Percentiles rank a stretch among this genome's conserved stretches.
These are phyloP conservation scores for Phthorimaea operculella DNA, from an alignment of 1,140 invertebrate species.

Conservation along the genomic window DNA sequence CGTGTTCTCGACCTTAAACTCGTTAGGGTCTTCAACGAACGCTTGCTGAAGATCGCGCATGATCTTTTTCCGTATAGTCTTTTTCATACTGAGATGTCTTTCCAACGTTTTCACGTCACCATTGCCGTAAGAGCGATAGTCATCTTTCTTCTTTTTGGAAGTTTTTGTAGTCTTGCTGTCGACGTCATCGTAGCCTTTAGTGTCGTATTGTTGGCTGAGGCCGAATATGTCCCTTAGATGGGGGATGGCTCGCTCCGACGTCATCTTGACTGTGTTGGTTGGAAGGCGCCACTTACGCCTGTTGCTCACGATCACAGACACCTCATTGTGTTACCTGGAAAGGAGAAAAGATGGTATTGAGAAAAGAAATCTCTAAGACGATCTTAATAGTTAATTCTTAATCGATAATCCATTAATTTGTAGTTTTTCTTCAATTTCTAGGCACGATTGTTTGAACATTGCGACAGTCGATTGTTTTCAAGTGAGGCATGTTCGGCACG, in stretches of 20 bases:
- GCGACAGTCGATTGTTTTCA: neutral
- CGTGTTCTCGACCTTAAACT: conserved; percentile 76
- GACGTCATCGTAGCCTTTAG: conserved; percentile 45
- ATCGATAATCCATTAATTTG: neutral
- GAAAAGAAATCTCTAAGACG: neutral
- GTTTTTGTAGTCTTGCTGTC: conserved; percentile 71
- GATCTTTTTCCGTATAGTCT: conserved; percentile 86
- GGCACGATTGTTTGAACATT: neutral
- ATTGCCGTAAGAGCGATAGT: conserved; percentile 72
- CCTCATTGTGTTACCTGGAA: conserved; percentile 57
- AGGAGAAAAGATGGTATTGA: conserved; percentile 19
- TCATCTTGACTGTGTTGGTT: conserved; percentile 39
- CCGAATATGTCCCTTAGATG: conserved; percentile 77
- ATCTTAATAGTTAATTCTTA: too few species aligned
- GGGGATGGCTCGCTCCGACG: conserved; percentile 74
- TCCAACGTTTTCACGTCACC: conserved; percentile 82
- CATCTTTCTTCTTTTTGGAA: conserved; percentile 71
- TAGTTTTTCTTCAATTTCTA: neutral
- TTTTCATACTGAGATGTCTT: conserved; percentile 87
- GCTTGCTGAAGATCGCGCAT: conserved; percentile 83
- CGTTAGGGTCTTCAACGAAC: conserved; percentile 79
- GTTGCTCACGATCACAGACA: conserved; percentile 41
- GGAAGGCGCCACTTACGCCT: conserved; percentile 33
- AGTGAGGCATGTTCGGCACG: neutral
- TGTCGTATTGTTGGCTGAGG: conserved; percentile 62